Percentiles rank a stretch among this genome's conserved stretches.
Conservation (phyloP, 1,140 invertebrate genomes). For the Penaeus japonicus region DNA sequence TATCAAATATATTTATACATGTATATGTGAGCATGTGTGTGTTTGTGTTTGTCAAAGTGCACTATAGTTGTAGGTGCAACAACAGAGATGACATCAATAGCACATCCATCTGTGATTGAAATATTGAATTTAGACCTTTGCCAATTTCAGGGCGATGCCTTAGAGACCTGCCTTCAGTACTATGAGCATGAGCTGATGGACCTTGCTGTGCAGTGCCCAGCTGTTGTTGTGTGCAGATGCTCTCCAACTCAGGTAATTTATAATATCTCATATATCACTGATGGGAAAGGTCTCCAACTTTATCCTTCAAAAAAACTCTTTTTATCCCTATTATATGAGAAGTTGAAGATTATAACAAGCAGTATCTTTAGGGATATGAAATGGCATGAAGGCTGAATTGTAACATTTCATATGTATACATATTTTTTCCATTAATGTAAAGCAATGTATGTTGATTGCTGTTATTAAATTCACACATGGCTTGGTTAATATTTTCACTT, state of each 20-base stretch:
- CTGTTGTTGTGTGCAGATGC: constrained; percentile 96
- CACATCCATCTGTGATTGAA: neutral
- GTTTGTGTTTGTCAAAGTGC: neutral
- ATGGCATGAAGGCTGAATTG: too few relatives aligned
- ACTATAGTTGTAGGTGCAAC: too few relatives aligned
- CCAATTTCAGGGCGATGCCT: constrained; percentile 76
- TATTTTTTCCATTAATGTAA: too few relatives aligned
- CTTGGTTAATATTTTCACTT: too few relatives aligned
- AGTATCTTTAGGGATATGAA: too few relatives aligned
- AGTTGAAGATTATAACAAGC: too few relatives aligned
- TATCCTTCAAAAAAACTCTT: too few relatives aligned
- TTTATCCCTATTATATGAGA: too few relatives aligned
- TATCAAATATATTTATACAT: neutral
- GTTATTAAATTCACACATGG: too few relatives aligned
- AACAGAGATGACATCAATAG: neutral
- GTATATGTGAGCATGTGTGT: neutral
- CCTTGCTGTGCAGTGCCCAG: constrained; percentile 88
- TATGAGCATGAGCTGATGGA: constrained; percentile 97
- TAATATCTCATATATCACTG: neutral
- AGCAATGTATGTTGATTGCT: too few relatives aligned
- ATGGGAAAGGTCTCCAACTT: too few relatives aligned
- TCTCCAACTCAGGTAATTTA: constrained; percentile 81
- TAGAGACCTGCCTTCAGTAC: constrained; percentile 93
- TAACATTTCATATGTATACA: too few relatives aligned
- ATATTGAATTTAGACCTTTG: neutral